Evolutionary conservation across 2,113 vertebrate genomes (phyloP).

Genomic region (Thamnophis sirtalis): DNA sequence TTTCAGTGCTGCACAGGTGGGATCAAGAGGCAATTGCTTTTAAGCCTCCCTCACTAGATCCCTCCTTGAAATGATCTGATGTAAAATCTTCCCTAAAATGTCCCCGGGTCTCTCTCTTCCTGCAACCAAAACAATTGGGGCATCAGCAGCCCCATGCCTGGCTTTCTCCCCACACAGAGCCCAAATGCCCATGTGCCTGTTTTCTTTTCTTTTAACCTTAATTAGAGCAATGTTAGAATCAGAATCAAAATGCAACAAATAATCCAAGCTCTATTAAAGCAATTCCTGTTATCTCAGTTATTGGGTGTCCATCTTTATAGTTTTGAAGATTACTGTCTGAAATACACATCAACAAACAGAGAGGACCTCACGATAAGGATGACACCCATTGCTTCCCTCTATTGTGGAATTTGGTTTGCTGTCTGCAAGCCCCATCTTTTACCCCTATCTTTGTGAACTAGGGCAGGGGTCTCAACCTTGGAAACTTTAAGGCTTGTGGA

Average conservation of each 20-base stretch:
- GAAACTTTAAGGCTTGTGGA: no score
- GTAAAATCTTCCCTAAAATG: neutral
- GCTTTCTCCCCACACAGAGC: neutral
- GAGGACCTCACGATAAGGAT: neutral
- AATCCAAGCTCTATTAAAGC: neutral
- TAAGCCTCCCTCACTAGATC: neutral
- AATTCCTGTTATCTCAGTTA: neutral
- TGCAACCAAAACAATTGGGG: neutral
- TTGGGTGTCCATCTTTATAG: neutral
- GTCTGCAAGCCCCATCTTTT: neutral
- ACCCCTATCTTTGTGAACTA: neutral
- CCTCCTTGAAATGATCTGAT: neutral
- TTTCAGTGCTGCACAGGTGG: neutral
- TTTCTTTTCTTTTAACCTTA: neutral
- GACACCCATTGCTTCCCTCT: neutral
- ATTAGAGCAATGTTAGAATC: neutral
- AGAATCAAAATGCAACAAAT: neutral
- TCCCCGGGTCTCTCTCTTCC: neutral
- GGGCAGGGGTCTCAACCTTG: no score
- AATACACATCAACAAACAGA: neutral
- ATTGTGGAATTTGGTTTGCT: neutral
- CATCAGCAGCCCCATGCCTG: neutral
- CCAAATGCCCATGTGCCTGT: neutral
- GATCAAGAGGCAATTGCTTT: neutral
- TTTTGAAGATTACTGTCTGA: neutral